Evolutionary conservation across 2,113 vertebrate genomes (phyloP).

Genomic region (Megaleporinus macrocephalus): DNA sequence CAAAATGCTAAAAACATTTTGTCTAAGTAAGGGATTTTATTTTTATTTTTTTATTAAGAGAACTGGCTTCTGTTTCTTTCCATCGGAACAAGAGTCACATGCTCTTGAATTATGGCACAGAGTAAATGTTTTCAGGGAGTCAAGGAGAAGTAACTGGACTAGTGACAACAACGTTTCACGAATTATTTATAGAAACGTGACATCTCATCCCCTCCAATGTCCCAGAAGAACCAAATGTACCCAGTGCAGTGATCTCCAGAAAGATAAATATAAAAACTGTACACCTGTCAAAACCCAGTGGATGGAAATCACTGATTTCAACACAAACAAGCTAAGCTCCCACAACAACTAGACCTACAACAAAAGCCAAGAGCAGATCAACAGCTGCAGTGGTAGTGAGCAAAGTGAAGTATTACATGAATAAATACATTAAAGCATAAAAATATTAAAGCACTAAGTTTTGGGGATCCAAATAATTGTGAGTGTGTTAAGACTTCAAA

Average conservation of each 20-base stretch:
- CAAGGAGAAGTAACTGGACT: slow-evolving; percentile 31
- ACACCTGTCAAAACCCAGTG: not conserved
- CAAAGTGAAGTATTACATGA: no score
- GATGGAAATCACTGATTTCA: not conserved
- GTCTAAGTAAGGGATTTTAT: slow-evolving; percentile 2
- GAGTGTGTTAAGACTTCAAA: no score
- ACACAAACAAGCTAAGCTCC: not conserved
- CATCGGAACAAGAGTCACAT: slow-evolving; percentile 6
- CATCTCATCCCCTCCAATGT: not conserved
- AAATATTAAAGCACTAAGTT: no score
- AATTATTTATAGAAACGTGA: slow-evolving; percentile 37
- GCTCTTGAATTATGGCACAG: slow-evolving; percentile 29
- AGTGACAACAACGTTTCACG: slow-evolving; percentile 13
- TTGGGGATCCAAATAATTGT: no score
- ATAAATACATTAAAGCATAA: no score
- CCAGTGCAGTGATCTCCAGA: not conserved
- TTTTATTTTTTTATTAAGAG: slow-evolving; percentile 1
- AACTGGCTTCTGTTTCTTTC: slow-evolving; percentile 17
- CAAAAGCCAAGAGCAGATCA: not conserved
- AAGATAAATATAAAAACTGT: slow-evolving; percentile 14
- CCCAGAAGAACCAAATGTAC: slow-evolving; percentile 19
- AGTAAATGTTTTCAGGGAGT: slow-evolving; percentile 33
- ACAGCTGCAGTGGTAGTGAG: not conserved
- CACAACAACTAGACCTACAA: not conserved
- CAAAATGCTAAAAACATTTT: not conserved